Conservation (phyloP, 2,888 invertebrate genomes). For the Nymphalis polychloros region DNA sequence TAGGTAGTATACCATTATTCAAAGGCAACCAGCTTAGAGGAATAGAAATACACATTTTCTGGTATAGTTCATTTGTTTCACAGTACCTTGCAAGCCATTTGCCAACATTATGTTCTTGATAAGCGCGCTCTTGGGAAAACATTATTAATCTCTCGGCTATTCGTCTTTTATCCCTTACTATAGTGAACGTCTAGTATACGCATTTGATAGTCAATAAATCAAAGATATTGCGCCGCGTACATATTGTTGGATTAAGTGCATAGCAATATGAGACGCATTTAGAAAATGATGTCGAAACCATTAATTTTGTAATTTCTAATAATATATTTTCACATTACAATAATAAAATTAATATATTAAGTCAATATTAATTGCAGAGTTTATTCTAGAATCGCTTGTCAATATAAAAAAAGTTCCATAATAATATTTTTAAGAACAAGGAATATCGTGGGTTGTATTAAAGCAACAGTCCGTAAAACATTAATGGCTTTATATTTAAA, state of each 20-base stretch:
- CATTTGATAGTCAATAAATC: constrained; percentile 60
- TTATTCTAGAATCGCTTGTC: no score
- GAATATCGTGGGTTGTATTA: no score
- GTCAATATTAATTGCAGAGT: no score
- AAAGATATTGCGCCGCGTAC: constrained; percentile 50
- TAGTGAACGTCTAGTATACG: constrained; percentile 51
- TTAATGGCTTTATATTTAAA: no score
- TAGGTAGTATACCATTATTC: constrained; percentile 35
- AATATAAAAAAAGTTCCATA: no score
- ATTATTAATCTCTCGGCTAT: constrained; percentile 68
- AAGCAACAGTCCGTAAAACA: no score
- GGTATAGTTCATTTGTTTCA: constrained; percentile 51
- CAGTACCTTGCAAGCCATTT: constrained; percentile 56
- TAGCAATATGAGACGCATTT: constrained; percentile 35
- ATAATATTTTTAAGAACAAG: no score
- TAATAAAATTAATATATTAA: no score
- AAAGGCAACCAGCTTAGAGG: constrained; percentile 22
- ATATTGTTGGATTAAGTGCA: constrained; percentile 31
- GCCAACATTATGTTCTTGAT: constrained; percentile 68
- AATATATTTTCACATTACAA: neutral
- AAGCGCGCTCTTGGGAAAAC: constrained; percentile 56
- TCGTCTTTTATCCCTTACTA: constrained; percentile 73
- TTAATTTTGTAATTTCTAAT: neutral
- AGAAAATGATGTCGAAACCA: neutral
- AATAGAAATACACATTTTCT: constrained; percentile 28